Percentiles rank a stretch among this genome's conserved stretches.
These are phyloP conservation scores for Gnatocerus cornutus DNA, from an alignment of 2,888 invertebrate species.

Conservation along the genomic window DNA sequence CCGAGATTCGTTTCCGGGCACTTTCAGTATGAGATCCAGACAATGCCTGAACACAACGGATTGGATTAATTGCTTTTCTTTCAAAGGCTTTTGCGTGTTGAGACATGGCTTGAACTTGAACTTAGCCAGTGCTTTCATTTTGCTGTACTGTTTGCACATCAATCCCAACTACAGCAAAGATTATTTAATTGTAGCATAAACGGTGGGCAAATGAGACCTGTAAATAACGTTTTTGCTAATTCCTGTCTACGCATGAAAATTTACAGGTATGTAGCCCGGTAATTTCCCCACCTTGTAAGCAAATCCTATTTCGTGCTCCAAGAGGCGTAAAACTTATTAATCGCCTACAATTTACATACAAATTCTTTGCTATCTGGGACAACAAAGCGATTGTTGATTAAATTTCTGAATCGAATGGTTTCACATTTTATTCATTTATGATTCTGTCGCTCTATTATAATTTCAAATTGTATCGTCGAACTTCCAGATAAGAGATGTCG, in stretches of 20 bases:
- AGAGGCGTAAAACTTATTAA: slow-evolving; percentile 30
- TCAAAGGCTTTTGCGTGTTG: too few species aligned
- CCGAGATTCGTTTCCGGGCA: too few species aligned
- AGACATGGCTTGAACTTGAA: too few species aligned
- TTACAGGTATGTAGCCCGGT: background rate
- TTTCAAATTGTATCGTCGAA: slow-evolving; percentile 42
- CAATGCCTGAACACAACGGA: too few species aligned
- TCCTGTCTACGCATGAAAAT: background rate
- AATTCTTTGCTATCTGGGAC: slow-evolving; percentile 25
- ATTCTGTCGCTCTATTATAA: slow-evolving; percentile 33
- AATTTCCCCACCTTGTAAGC: slow-evolving; percentile 3
- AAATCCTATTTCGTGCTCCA: slow-evolving; percentile 35
- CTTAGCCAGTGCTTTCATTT: too few species aligned
- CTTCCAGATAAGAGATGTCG: slow-evolving; percentile 34
- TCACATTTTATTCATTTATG: slow-evolving; percentile 34
- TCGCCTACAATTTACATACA: slow-evolving; percentile 23
- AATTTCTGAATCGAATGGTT: background rate
- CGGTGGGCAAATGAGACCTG: too few species aligned
- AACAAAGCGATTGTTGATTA: slow-evolving; percentile 11
- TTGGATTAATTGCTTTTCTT: too few species aligned
- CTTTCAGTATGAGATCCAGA: too few species aligned
- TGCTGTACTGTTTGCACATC: too few species aligned
- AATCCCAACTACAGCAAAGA: too few species aligned
- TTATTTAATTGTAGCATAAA: too few species aligned
- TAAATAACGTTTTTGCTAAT: too few species aligned